Percentiles rank a stretch among this genome's conserved stretches.
These are phyloP conservation scores for Zaprionus bogoriensis DNA, from an alignment of 2,888 invertebrate genomes.

Conservation along the genomic window DNA sequence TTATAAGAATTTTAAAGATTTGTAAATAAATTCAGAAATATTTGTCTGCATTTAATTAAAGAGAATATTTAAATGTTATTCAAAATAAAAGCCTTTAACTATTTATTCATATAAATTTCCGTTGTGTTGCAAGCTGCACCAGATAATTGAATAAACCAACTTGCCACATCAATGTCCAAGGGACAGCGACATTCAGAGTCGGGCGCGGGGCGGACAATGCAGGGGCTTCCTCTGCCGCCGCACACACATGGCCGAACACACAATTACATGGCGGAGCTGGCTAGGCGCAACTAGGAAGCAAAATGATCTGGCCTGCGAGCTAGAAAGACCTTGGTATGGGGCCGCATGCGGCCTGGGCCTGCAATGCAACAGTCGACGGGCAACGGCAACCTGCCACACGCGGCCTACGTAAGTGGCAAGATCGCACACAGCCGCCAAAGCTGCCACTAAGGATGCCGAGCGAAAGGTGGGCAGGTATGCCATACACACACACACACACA, in stretches of 20 bases:
- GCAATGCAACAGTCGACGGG: slow-evolving; percentile 41
- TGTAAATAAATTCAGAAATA: no score
- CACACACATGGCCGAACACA: slow-evolving; percentile 49
- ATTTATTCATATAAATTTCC: no score
- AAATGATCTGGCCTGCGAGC: slow-evolving; percentile 75
- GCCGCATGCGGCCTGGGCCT: slow-evolving; percentile 50
- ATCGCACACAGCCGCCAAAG: slow-evolving; percentile 71
- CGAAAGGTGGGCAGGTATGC: slow-evolving; percentile 65
- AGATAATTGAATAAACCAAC: slow-evolving; percentile 22
- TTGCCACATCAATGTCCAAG: slow-evolving; percentile 39
- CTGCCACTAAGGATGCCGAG: slow-evolving; percentile 69
- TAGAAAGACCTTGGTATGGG: slow-evolving; percentile 73
- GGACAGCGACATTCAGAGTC: slow-evolving; percentile 65
- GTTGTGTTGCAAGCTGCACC: slow-evolving; percentile 24
- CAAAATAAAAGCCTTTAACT: no score
- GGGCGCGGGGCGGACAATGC: slow-evolving; percentile 27
- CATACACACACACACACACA: slow-evolving; percentile 25
- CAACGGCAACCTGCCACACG: slow-evolving; percentile 76
- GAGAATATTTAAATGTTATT: no score
- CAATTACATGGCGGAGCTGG: slow-evolving; percentile 67
- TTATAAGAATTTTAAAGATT: no score
- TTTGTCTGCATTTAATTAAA: not conserved
- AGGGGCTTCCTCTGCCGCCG: slow-evolving; percentile 18
- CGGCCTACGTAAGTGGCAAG: slow-evolving; percentile 79
- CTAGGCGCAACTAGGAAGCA: slow-evolving; percentile 75